Evolutionary conservation across 2,888 invertebrate species (phyloP).

Genomic region (Aromia moschata): DNA sequence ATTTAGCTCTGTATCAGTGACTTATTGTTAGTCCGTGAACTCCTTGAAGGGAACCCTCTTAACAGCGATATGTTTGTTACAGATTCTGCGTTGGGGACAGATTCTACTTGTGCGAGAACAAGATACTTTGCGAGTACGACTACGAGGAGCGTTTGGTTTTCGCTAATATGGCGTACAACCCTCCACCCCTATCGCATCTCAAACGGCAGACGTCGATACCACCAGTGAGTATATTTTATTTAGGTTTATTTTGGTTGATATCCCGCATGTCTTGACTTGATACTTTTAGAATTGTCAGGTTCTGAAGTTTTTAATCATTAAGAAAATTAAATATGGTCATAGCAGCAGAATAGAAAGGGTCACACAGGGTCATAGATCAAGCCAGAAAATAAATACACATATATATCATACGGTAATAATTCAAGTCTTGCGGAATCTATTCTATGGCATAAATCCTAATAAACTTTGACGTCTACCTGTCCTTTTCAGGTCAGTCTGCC

Average conservation of each 20-base stretch:
- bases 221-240: conserved; percentile 67
- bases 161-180: conserved; percentile 94
- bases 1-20: background rate
- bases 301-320: no score
- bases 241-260: no score
- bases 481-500: conserved; percentile 57
- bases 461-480: background rate
- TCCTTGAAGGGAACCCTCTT: no score
- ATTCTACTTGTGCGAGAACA: conserved; percentile 96
- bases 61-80: conserved; percentile 55
- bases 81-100: conserved; percentile 98
- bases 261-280: no score
- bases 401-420: no score
- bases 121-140: conserved; percentile 97
- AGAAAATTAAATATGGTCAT: no score
- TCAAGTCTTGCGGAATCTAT: no score
- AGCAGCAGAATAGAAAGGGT: no score
- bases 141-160: conserved; percentile 96
- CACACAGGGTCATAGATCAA: no score
- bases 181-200: conserved; percentile 81
- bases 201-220: conserved; percentile 76
- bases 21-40: background rate
- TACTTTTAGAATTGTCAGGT: no score
- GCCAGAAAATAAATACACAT: no score
- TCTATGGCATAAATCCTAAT: no score